phyloP scores from a whole-genome alignment of 2,113 vertebrate genomes.

The Paracanthobrama guichenoti region DNA sequence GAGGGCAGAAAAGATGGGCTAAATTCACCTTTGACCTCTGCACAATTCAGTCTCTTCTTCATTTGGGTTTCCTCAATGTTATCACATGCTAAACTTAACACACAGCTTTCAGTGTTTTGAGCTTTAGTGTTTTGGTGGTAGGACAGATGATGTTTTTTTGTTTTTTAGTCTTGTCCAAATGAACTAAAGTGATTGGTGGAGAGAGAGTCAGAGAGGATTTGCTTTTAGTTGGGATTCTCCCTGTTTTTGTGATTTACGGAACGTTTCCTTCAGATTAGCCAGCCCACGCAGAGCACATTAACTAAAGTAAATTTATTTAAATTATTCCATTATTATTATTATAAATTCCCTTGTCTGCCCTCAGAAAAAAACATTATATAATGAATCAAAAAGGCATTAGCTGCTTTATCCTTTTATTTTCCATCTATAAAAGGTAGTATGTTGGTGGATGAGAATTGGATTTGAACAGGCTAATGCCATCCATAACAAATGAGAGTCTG shows the following conservation, averaged over 20 bases:
- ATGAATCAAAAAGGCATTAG: slow-evolving; percentile 71
- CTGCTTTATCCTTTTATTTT: slow-evolving; percentile 62
- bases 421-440: slow-evolving; percentile 61
- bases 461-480: slow-evolving; percentile 62
- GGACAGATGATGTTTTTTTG: neutral
- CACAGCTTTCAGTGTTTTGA: neutral
- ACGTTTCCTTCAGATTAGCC: slow-evolving; percentile 74
- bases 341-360: slow-evolving; percentile 59
- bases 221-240: slow-evolving; percentile 58
- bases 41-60: neutral
- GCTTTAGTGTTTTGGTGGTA: neutral
- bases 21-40: neutral
- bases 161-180: neutral
- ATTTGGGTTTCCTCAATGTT: neutral
- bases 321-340: slow-evolving; percentile 79
- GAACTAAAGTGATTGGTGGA: slow-evolving; percentile 35
- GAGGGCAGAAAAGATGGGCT: neutral
- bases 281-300: slow-evolving; percentile 68
- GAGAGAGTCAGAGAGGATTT: slow-evolving; percentile 48
- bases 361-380: slow-evolving; percentile 68
- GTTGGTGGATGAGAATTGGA: slow-evolving; percentile 68
- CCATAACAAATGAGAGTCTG: slow-evolving; percentile 57
- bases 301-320: slow-evolving; percentile 77
- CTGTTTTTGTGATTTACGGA: slow-evolving; percentile 70
- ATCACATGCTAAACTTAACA: neutral